Conservation (phyloP, 2,113 vertebrate genomes). For the Xerus inauris region DNA sequence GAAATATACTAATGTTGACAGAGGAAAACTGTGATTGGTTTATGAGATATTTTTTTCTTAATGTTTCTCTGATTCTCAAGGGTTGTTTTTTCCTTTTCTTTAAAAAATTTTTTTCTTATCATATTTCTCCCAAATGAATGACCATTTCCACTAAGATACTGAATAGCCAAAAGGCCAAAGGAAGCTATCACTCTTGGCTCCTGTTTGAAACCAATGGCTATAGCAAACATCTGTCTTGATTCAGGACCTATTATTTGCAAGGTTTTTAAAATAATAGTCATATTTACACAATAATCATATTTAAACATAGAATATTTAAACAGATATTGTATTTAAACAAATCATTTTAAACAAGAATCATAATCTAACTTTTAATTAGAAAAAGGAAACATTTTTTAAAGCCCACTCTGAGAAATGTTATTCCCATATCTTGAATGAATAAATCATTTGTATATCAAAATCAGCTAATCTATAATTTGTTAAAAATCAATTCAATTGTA, state of each 20-base stretch:
- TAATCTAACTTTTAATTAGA: neutral
- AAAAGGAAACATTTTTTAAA: conserved; percentile 45
- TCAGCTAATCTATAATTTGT: neutral
- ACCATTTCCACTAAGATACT: conserved; percentile 70
- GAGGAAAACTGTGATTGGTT: neutral
- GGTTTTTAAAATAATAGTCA: conserved; percentile 24
- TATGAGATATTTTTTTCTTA: conserved; percentile 34
- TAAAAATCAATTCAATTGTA: conserved; percentile 30
- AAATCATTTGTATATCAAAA: conserved; percentile 39
- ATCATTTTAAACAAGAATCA: conserved; percentile 11
- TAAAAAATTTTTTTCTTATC: no score
- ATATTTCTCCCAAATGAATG: conserved; percentile 88
- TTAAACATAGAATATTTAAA: conserved; percentile 35
- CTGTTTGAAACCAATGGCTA: conserved; percentile 89
- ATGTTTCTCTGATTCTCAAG: neutral
- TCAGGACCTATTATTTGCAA: conserved; percentile 80
- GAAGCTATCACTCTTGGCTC: conserved; percentile 85
- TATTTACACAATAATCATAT: conserved; percentile 44
- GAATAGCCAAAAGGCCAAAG: conserved; percentile 87
- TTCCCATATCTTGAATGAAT: conserved; percentile 5
- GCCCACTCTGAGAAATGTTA: neutral
- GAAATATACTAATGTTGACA: conserved; percentile 36
- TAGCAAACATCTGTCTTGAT: conserved; percentile 88
- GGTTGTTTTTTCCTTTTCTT: no score
- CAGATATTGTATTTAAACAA: no score